Conservation (phyloP, 2,797 vertebrate species). For the Galago senegalensis region DNA sequence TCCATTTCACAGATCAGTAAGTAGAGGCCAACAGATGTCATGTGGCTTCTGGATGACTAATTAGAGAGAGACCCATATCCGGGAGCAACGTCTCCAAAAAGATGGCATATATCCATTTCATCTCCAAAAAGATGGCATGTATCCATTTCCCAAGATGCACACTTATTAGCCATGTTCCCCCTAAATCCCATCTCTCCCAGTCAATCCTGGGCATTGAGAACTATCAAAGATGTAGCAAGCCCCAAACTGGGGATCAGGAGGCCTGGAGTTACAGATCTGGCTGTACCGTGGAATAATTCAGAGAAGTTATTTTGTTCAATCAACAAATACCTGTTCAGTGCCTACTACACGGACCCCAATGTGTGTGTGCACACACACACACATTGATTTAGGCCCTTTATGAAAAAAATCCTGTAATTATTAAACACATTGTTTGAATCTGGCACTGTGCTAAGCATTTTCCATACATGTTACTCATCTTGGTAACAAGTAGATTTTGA, state of each 20-base stretch:
- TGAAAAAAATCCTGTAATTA: constrained; percentile 3
- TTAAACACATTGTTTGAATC: background rate
- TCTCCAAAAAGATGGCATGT: background rate
- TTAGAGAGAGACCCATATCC: background rate
- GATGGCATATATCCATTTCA: background rate
- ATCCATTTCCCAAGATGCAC: background rate
- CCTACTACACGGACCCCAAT: background rate
- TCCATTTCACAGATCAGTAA: background rate
- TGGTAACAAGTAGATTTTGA: constrained; percentile 32
- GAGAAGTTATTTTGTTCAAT: background rate
- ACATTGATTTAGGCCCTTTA: background rate
- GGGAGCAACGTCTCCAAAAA: background rate
- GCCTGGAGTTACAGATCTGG: background rate
- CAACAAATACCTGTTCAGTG: background rate
- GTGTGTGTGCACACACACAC: background rate
- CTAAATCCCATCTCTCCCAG: background rate
- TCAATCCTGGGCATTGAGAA: background rate
- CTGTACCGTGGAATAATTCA: background rate
- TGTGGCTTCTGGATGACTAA: background rate
- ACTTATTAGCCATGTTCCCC: background rate
- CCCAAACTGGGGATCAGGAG: background rate
- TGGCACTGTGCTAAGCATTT: background rate
- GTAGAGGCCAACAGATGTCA: background rate
- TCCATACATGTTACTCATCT: background rate
- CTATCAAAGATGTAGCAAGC: background rate